phyloP scores from a whole-genome alignment of 2,888 invertebrate species.

The Eupelmus urozonus region DNA sequence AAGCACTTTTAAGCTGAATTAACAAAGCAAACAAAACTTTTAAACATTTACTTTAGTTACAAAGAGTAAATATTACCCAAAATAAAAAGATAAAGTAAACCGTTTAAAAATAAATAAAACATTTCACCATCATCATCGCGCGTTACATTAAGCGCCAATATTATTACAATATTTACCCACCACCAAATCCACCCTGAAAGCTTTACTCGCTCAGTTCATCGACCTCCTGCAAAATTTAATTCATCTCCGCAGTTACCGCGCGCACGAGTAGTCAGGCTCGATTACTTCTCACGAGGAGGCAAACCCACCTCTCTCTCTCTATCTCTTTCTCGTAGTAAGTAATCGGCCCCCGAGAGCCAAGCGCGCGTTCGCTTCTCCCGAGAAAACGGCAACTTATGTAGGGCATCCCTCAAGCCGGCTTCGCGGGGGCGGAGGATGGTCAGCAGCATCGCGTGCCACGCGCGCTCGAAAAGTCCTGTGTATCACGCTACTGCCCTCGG shows the following conservation, averaged over 20 bases:
- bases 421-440: background rate
- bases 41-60: no score
- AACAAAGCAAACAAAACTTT: no score
- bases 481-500: slow-evolving; percentile 48
- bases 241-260: background rate
- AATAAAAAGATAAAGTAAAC: background rate
- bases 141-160: background rate
- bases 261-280: background rate
- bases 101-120: background rate
- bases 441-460: slow-evolving; percentile 24
- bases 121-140: background rate
- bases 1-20: no score
- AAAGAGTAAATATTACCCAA: background rate
- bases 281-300: background rate
- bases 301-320: no score
- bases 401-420: slow-evolving; percentile 44
- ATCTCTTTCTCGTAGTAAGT: slow-evolving; percentile 31
- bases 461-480: slow-evolving; percentile 18
- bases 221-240: slow-evolving; percentile 9
- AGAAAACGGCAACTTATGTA: slow-evolving; percentile 43
- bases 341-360: slow-evolving; percentile 47
- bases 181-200: no score
- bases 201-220: background rate
- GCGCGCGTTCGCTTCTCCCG: background rate
- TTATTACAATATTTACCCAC: background rate